Base-by-base conservation (phyloP, 1,140 invertebrate species). In the Aricia agestis region DNA sequence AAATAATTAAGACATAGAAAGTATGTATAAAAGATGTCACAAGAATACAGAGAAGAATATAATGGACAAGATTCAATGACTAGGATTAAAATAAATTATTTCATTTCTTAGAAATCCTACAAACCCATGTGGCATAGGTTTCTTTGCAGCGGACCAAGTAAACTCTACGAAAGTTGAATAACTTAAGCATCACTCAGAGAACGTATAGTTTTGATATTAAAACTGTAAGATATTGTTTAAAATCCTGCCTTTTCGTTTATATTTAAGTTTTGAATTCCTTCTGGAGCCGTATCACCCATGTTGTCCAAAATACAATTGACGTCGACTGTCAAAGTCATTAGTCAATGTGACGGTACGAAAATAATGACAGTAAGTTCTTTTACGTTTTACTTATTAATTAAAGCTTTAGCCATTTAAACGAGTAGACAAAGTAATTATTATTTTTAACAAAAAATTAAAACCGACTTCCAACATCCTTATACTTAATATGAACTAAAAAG, bases 211-310 rank as follows among this genome's bases (percentile, higher is more conserved):
- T 82, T 78, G 17, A 82, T 74, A 80, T 76, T 78, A 89, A 87
- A 81, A 76, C 59, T 66, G 59, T 70, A 72, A 77, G 82, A 90
- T 81, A 83, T 78, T 78, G 72, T 78, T 92, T 83, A 92, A 89
- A 89, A 89, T 93, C 94, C 92, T 95, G 94, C 94, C 94, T 95
- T 95, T 93, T 94, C 93, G 79, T 93, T 92, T 69, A 94, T 87
- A 84, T 93, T 92, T 75, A 94, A 81, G 73, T 93, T 93, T 88
- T 94, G 83, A 76, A 94, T 79, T 76, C 91, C 88, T 83, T 92
- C 91, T 69, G 88, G 90, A 80, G 91, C 92, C 79, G 87, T 86
- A 81, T 92, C 93, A 79, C 87, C 90, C 93, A 94, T 93, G 76
- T 45, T 81, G 79, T 80, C 74, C 75, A 61, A 36, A 71, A 72